Conservation (phyloP, 2,113 vertebrate species). For the Tympanuchus pallidicinctus region DNA sequence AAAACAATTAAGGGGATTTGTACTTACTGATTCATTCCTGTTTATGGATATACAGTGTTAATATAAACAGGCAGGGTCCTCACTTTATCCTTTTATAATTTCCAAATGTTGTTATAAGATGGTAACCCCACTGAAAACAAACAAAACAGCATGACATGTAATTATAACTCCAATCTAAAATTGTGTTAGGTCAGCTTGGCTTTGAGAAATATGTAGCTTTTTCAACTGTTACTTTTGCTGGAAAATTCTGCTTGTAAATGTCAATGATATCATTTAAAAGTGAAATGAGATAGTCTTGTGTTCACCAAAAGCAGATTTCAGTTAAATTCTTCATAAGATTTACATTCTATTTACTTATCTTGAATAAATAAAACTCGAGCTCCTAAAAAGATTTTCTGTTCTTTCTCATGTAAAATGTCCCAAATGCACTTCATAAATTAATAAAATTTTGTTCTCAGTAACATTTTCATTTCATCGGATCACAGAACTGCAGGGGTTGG, state of each 20-base stretch:
- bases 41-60: constrained; percentile 57
- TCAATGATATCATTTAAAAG: constrained; percentile 18
- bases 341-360: not conserved
- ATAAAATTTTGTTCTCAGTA: not conserved
- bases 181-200: constrained; percentile 17
- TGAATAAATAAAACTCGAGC: not conserved
- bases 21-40: constrained; percentile 53
- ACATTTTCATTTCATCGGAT: not conserved
- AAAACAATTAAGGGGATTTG: constrained; percentile 60
- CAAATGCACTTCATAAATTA: not conserved
- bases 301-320: not conserved
- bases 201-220: constrained; percentile 61
- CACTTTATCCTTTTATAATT: constrained; percentile 71
- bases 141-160: constrained; percentile 63
- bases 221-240: constrained; percentile 45
- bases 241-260: constrained; percentile 22
- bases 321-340: not conserved
- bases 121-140: constrained; percentile 50
- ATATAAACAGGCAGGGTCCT: constrained; percentile 63
- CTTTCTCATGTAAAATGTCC: not conserved
- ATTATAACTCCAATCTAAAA: constrained; percentile 55
- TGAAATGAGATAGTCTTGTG: not conserved
- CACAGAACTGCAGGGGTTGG: too few relatives aligned
- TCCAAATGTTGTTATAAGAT: constrained; percentile 71
- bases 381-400: not conserved